Base-by-base conservation (phyloP, 2,888 invertebrate species). In the Gandaritis pyraliata region DNA sequence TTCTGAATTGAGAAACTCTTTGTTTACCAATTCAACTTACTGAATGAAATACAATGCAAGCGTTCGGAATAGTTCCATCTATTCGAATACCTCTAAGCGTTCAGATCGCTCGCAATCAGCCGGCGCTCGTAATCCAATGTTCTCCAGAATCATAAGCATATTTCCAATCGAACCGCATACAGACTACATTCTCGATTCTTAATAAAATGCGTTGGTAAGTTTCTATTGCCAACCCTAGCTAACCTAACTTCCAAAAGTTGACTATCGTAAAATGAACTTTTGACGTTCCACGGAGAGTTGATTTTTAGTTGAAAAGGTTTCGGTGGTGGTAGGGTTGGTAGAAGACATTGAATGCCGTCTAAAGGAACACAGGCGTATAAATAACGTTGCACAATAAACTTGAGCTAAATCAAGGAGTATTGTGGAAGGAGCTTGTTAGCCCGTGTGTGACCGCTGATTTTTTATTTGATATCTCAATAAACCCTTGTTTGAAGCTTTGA, bases 401-500 rank as follows among this genome's bases (percentile, higher is more conserved):
- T 84, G 82, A 81, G 82, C 83, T 88, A 89, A 91, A 91, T 91
- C 91, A 91, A 89, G 88, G 78, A 86, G 89, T 81, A 90, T 91
- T 90, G 90, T 90, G 81, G 86, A 85, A 81, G 82, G 78, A 79
- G 80, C 87, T 89, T 89, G 89, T 90, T 90, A 89, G 88, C 76
- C 77, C 72, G 80, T 78, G 81, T 79, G 80, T 85, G 86, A 85
- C 88, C 87, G 87, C 90, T 90, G 90, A 91, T 90, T 90, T 90
- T 90, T 90, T 90, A 89, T 91, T 90, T 88, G 90, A 92, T 90
- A 90, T 91, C 90, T 90, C 89, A 90, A 92, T 90, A 90, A 87
- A 85, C 81, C 81, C 82, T 75, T 77, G 78, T 80, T 64, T 49
- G 64, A 59, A 53, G 58, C 77, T 78, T 82, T 80, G 82, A 82